Evolutionary conservation across 2,888 invertebrate genomes (phyloP).

Genomic region (Pseudanteris insignis): DNA sequence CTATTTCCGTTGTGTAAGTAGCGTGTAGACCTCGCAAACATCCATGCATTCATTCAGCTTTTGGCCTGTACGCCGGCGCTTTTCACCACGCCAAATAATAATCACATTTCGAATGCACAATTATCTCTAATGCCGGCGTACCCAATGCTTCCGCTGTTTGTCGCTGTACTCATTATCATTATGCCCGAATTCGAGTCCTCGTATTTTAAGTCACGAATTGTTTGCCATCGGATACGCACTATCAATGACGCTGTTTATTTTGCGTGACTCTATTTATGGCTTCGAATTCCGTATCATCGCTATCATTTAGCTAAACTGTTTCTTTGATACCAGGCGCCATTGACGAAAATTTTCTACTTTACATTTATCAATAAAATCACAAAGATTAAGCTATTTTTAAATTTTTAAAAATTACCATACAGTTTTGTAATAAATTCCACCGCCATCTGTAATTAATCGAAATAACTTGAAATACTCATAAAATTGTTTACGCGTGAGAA

Average conservation of each 20-base stretch:
- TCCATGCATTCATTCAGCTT: constrained; percentile 47
- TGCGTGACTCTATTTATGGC: constrained; percentile 17
- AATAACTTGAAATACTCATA: no score
- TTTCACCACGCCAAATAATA: constrained; percentile 49
- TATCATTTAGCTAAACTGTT: constrained; percentile 19
- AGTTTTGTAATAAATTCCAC: no score
- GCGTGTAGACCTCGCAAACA: constrained; percentile 47
- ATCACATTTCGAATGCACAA: constrained; percentile 56
- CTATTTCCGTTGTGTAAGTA: constrained; percentile 36
- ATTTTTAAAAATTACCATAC: no score
- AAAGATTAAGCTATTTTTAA: no score
- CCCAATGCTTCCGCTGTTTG: constrained; percentile 40
- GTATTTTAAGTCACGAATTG: constrained; percentile 36
- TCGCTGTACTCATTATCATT: constrained; percentile 48
- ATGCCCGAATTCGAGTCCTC: constrained; percentile 33
- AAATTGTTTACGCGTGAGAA: no score
- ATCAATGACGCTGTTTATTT: constrained; percentile 23
- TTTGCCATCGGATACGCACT: constrained; percentile 25
- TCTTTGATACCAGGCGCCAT: constrained; percentile 12
- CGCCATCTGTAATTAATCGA: no score
- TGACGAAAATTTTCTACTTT: no score
- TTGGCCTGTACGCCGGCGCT: constrained; percentile 44
- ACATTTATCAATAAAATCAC: no score
- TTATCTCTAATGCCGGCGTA: constrained; percentile 50
- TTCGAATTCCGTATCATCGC: constrained; percentile 15